These are phyloP conservation scores for Sebastes matsubarae DNA, from an alignment of 2,797 vertebrate species.

Conservation along the genomic window DNA sequence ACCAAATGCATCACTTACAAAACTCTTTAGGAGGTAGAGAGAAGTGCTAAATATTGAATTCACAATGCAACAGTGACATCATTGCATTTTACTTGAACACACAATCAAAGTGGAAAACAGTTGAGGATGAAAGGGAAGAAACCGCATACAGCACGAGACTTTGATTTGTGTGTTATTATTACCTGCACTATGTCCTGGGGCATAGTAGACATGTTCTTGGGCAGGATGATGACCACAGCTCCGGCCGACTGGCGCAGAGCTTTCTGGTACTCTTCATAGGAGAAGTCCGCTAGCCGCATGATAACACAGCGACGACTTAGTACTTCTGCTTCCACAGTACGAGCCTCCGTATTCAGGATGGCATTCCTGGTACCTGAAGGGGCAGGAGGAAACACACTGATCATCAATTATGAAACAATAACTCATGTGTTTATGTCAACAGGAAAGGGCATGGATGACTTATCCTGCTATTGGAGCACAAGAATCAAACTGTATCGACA, in stretches of 20 bases:
- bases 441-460: not conserved
- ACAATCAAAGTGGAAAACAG: not conserved
- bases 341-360: conserved; percentile 96
- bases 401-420: not conserved
- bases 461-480: not conserved
- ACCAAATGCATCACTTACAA: not conserved
- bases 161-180: conserved; percentile 52
- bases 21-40: not conserved
- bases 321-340: conserved; percentile 93
- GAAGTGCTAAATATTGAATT: not conserved
- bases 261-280: conserved; percentile 95
- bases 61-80: not conserved
- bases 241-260: conserved; percentile 95
- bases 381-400: not conserved
- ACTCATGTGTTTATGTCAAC: not conserved
- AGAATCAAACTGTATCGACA: not conserved
- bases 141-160: not conserved
- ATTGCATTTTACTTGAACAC: not conserved
- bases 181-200: conserved; percentile 96
- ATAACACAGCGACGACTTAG: conserved; percentile 97
- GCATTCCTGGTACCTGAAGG: conserved; percentile 92
- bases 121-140: not conserved
- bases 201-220: conserved; percentile 92
- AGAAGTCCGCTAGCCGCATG: conserved; percentile 95
- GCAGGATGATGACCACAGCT: conserved; percentile 95